A percentile compares a stretch with the other conserved stretches of the same genome.
phyloP scores from a whole-genome alignment of 2,113 vertebrate species.

The Syngnathus floridae region DNA sequence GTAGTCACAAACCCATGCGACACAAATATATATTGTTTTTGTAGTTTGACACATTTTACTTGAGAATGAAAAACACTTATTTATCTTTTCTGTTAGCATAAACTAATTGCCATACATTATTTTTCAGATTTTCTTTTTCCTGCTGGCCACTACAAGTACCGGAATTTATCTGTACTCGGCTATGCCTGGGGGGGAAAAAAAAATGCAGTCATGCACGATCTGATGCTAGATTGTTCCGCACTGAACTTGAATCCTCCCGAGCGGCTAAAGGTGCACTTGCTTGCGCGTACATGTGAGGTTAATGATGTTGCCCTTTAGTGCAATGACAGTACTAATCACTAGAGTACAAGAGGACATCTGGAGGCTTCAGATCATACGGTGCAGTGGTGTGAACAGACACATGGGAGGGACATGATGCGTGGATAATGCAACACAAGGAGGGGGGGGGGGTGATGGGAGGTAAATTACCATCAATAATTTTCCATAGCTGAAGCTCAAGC shows the following conservation, averaged over 20 bases:
- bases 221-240: too few species aligned
- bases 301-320: constrained; percentile 43
- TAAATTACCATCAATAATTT: constrained; percentile 19
- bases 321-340: constrained; percentile 47
- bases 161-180: too few species aligned
- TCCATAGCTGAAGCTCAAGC: constrained; percentile 14
- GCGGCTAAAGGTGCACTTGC: neutral
- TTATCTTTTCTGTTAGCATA: too few species aligned
- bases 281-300: constrained; percentile 19
- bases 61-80: too few species aligned
- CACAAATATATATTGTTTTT: neutral
- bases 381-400: constrained; percentile 19
- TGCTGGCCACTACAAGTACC: too few species aligned
- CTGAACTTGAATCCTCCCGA: too few species aligned
- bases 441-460: too few species aligned
- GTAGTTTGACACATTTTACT: neutral
- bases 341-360: constrained; percentile 47
- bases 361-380: constrained; percentile 28
- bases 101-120: too few species aligned
- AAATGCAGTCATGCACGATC: too few species aligned
- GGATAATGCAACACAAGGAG: constrained; percentile 27
- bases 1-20: too few species aligned
- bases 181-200: too few species aligned
- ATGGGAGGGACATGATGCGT: constrained; percentile 20
- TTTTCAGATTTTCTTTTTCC: too few species aligned